Evolutionary conservation across 2,797 vertebrate genomes (phyloP).

Genomic region (Eurystomus glaucurus): DNA sequence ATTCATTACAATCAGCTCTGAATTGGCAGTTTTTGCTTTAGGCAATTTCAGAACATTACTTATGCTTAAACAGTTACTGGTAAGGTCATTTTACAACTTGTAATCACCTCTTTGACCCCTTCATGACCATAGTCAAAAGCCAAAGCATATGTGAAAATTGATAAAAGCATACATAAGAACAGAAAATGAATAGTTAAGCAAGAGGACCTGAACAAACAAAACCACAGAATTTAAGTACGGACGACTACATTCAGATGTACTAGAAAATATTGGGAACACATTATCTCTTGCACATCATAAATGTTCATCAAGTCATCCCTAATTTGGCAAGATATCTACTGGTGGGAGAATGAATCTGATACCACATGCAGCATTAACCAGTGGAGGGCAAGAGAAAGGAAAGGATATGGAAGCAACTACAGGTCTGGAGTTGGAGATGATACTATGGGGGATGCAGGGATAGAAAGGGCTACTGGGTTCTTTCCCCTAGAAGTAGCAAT

Average conservation of each 20-base stretch:
- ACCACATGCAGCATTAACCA: neutral
- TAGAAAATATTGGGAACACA: neutral
- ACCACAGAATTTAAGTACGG: neutral
- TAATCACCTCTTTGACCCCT: conserved; percentile 92
- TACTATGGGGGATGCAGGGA: neutral
- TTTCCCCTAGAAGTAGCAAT: neutral
- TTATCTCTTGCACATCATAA: neutral
- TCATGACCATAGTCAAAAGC: conserved; percentile 81
- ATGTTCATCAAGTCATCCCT: neutral
- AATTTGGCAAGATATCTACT: neutral
- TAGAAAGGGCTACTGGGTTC: neutral
- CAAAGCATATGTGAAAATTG: conserved; percentile 16
- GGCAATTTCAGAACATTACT: conserved; percentile 94
- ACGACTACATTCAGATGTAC: neutral
- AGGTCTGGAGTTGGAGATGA: neutral
- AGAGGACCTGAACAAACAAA: conserved; percentile 7
- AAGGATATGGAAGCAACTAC: neutral
- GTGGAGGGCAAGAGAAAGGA: neutral
- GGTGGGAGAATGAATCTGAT: neutral
- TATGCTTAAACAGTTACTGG: conserved; percentile 91
- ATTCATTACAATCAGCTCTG: conserved; percentile 98
- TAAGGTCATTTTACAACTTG: conserved; percentile 95
- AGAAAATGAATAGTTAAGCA: conserved; percentile 29
- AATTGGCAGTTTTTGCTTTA: conserved; percentile 95
- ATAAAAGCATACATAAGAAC: neutral